phyloP scores from a whole-genome alignment of 2,888 invertebrate species.

The Labia minor region DNA sequence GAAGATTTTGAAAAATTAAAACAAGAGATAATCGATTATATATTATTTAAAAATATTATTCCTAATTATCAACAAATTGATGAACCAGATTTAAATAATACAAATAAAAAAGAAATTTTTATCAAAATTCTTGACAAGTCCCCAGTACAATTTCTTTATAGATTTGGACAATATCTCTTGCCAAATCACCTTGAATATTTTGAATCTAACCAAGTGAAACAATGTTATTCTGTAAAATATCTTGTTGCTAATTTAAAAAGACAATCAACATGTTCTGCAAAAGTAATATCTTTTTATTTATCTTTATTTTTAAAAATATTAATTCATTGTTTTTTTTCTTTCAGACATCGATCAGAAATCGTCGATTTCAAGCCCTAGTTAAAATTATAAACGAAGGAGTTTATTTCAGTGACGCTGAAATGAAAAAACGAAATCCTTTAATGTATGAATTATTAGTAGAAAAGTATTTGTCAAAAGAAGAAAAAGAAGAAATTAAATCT shows the following conservation, averaged over 20 bases:
- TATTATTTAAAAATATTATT: no score
- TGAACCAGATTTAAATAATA: constrained; percentile 57
- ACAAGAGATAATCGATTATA: no score
- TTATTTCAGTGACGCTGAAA: constrained; percentile 85
- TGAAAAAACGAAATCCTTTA: constrained; percentile 84
- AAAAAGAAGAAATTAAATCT: constrained; percentile 56
- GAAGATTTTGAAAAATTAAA: no score
- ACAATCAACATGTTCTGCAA: no score
- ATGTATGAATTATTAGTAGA: constrained; percentile 85
- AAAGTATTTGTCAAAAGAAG: constrained; percentile 67
- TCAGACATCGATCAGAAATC: constrained; percentile 55
- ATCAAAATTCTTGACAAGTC: constrained; percentile 51
- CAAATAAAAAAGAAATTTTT: constrained; percentile 61
- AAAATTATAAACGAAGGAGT: constrained; percentile 53
- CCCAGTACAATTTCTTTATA: constrained; percentile 57
- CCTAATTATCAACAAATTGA: constrained; percentile 59
- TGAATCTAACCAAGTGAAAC: constrained; percentile 28
- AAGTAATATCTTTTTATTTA: constrained; percentile 2
- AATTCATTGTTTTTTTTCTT: constrained; percentile 29
- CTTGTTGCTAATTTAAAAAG: no score
- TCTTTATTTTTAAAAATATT: background rate
- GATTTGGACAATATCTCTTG: constrained; percentile 63
- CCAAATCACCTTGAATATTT: constrained; percentile 62
- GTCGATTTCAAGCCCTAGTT: constrained; percentile 71
- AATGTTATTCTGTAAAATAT: constrained; percentile 16